Base-by-base conservation (phyloP, 2,888 invertebrate genomes). In the Oligia latruncula region DNA sequence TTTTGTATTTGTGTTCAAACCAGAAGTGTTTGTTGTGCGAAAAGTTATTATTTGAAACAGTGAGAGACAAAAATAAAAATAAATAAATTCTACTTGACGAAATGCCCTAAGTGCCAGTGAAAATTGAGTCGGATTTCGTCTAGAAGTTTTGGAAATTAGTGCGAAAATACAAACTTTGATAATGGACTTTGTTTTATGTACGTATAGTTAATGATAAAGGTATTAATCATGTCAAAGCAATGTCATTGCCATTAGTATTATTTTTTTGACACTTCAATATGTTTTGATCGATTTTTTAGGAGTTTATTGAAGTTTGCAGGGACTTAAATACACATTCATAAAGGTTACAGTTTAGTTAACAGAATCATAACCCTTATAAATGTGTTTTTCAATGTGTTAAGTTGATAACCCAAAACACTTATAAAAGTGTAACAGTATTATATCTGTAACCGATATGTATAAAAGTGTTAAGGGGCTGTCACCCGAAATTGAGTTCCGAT, bases 221-320 rank as follows among this genome's bases (percentile, higher is more conserved):
- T 20, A 40, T 70, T 70, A 80, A 60, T 71, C 60, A 58, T 75
- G 46, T 64, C n/a, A 83, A 52, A 49, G 62, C 60, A 83, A 55
- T 79, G 46, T 79, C 68, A 75, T 35, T 71, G 72, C 65, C 52
- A 23, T 72, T 60, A 46, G 6, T 80, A 29, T 23, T 68, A 29
- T 72, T 65, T 20, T 58, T 35, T 20, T 15, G 40, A 29, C 0
- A 1, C 23, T 70, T 15, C 15, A 20, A 11, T 43, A 35, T 17
- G 6, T 17, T 71, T 15, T 43, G 52, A 40, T 65, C 0, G 62
- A 17, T 15, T 3, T 29, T 60, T 66, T 17, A 55, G 2, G 46
- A 11, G 46, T 9, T 46, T 43, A 43, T 43, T 43, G 43, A 43
- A 43, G 43, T 9, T 9, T 43, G 43, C 8, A 43, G 43, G 43